Evolutionary conservation across 2,113 vertebrate genomes (phyloP), one percentile per base, ranked within the genome.

Genomic region (Indicator maculatus): DNA sequence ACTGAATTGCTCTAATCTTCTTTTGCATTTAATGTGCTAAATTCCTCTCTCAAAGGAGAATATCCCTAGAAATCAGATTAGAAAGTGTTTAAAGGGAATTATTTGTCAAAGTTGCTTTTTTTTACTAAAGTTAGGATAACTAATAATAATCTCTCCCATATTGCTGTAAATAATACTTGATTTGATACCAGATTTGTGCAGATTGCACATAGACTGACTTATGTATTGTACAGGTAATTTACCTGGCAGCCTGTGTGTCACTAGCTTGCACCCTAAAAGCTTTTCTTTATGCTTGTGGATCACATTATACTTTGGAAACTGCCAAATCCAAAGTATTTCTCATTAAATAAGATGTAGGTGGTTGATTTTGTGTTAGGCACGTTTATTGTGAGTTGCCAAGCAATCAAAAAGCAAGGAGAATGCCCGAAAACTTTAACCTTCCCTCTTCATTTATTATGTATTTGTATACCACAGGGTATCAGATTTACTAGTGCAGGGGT

Each of bases 61-160:
- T 97, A 96, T 96, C 94, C 96, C 82, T 91, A 95, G 96, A 96
- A 97, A 97, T 96, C 96, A 96, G 95, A 96, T 97, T 97, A 96
- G 86, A 94, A 96, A 82, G 96, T 96, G 72, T 95, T 96, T 97
- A 96, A 96, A 91, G 74, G 91, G 96, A 96, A 95, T 96, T 97
- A 97, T 95, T 96, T 95, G 83, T 96, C 88, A 79, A 79, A 95
- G 88, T 96, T 95, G 17, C 21, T 93, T 84, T 23, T 94, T 89
- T 95, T 58, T 65, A 75, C 72, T 85, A 5, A 93, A 83, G 65
- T 93, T 94, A 93, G 55, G 85, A 39, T 88, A 95, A 93, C 83
- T 81, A 86, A 33, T 93, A 93, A 87, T 91, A 95, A 94, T 90
- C 86, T 93, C 61, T 89, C 89, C 92, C 36, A 50, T 82, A 67